Evolutionary conservation across 2,113 vertebrate species (phyloP).

Genomic region (Dromas ardeola): DNA sequence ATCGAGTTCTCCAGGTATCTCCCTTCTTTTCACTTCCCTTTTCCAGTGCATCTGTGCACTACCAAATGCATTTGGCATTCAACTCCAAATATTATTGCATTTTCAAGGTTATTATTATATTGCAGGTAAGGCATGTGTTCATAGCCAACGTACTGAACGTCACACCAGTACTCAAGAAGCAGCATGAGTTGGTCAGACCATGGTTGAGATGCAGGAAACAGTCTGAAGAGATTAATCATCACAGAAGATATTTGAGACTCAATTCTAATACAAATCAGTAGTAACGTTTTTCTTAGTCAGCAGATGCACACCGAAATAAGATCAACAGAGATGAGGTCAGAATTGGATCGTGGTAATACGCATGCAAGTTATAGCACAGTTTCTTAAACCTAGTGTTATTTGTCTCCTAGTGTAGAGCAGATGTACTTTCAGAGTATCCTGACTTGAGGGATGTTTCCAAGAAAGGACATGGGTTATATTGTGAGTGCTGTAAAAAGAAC

Average conservation of each 20-base stretch:
- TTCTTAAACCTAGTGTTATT: slow-evolving; percentile 15
- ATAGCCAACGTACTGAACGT: neutral
- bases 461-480: slow-evolving; percentile 53
- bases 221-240: neutral
- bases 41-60: neutral
- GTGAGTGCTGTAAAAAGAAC: slow-evolving; percentile 34
- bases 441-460: slow-evolving; percentile 50
- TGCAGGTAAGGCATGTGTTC: neutral
- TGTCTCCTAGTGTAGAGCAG: slow-evolving; percentile 3
- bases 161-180: neutral
- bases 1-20: neutral
- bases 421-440: slow-evolving; percentile 2
- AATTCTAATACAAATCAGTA: neutral
- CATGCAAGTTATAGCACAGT: neutral
- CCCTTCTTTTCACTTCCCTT: neutral
- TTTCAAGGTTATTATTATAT: slow-evolving; percentile 19
- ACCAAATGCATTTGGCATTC: slow-evolving; percentile 18
- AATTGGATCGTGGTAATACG: neutral
- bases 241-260: neutral
- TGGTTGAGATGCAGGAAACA: neutral
- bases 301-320: neutral
- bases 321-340: neutral
- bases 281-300: neutral
- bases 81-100: neutral
- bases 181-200: neutral